Base-by-base conservation (phyloP, 1,140 invertebrate genomes). In the Eumaeus atala region DNA sequence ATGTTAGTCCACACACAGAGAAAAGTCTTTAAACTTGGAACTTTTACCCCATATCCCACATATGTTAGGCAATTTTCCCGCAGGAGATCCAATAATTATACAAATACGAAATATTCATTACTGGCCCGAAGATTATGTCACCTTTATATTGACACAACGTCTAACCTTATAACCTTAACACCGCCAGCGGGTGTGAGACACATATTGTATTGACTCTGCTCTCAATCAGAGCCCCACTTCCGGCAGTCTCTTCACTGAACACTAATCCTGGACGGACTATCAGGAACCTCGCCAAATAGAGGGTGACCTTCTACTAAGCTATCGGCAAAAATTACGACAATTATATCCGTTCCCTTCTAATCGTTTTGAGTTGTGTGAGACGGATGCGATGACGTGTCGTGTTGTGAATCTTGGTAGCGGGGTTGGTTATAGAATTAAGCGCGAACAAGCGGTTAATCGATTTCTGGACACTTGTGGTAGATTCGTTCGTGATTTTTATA, bases 181-280 rank as follows among this genome's bases (percentile, higher is more conserved):
- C n/a, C n/a, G n/a, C n/a, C n/a, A n/a, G n/a, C n/a, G n/a, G n/a
- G n/a, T n/a, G n/a, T 28, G 21, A 28, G 21, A 59, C 51, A 16
- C 55, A 63, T 59, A 67, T 66, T 62, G 55, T 67, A 38, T 67
- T 67, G 61, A 55, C 62, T 51, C 51, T 59, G 49, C 54, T 62
- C 62, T 72, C 70, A 69, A 69, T 72, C 62, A 60, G 58, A 37
- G 42, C 36, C 34, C 59, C 67, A 67, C 61, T 64, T 70, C 58
- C 67, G 58, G 51, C 61, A 58, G 48, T 58, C 60, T 55, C 56
- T 50, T 61, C n/a, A n/a, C 62, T 61, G 56, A 65, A 64, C 67
- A 60, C 58, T 72, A 74, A 74, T 68, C 67, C 61, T 54, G 65
- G 64, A 64, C 60, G 55, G 61, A 69, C 64, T 71, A 64, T 60